Evolutionary conservation across 2,888 invertebrate genomes (phyloP).

Genomic region (Keiferia lycopersicella): DNA sequence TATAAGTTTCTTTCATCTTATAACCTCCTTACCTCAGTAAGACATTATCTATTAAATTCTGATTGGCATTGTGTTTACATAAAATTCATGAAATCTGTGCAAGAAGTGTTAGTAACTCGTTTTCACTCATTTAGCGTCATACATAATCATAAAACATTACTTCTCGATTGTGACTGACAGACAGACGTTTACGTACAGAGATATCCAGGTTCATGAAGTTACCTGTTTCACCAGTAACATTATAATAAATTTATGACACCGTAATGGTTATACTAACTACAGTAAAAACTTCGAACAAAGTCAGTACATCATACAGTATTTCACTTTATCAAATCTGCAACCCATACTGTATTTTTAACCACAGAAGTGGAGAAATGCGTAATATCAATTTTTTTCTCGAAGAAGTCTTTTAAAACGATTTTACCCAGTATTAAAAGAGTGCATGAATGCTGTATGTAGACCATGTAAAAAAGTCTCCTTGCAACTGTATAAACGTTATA

Average conservation of each 20-base stretch:
- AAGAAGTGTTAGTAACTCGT: not conserved
- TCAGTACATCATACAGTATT: no score
- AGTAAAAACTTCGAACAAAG: not conserved
- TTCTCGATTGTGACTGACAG: not conserved
- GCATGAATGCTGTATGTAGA: no score
- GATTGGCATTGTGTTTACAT: slow-evolving; percentile 26
- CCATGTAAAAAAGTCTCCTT: no score
- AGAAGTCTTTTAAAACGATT: no score
- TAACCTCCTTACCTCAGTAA: not conserved
- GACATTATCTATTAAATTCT: not conserved
- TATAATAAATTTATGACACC: not conserved
- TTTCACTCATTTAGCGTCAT: slow-evolving; percentile 12
- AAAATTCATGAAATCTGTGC: slow-evolving; percentile 11
- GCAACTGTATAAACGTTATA: no score
- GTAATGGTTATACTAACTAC: not conserved
- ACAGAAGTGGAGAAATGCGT: no score
- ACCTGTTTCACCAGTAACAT: not conserved
- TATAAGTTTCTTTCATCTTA: not conserved
- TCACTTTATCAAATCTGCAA: no score
- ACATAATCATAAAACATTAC: not conserved
- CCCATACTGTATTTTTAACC: no score
- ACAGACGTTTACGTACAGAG: not conserved
- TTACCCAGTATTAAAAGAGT: no score
- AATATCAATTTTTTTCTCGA: no score
- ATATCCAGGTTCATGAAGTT: not conserved